phyloP scores from a whole-genome alignment of 1,140 invertebrate genomes.

The Melanaphis sacchari region DNA sequence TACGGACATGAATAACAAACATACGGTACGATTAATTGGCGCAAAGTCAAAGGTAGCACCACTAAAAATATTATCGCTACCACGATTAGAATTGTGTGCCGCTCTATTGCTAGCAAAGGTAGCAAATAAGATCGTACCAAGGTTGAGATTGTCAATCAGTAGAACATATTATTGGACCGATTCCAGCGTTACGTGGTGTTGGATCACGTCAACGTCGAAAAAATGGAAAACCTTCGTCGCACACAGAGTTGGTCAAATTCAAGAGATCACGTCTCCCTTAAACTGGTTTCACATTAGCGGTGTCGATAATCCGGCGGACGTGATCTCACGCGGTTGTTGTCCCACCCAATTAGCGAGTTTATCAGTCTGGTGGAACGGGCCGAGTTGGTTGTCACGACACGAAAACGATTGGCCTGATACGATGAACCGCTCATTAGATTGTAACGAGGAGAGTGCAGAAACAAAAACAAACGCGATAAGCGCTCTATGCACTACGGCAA shows the following conservation, averaged over 20 bases:
- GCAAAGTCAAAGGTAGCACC: background rate
- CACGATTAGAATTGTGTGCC: background rate
- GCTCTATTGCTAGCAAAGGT: background rate
- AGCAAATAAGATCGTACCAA: background rate
- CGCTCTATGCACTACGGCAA: background rate
- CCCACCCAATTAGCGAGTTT: background rate
- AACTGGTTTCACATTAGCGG: background rate
- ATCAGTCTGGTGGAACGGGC: background rate
- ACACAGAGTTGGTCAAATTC: background rate
- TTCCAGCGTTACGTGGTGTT: background rate
- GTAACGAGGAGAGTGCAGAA: too few relatives aligned
- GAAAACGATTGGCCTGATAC: background rate
- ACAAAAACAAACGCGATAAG: background rate
- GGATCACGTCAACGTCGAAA: background rate
- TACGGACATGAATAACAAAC: background rate
- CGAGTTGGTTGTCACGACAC: background rate
- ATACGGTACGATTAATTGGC: background rate
- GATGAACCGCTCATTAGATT: too few relatives aligned
- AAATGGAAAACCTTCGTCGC: too few relatives aligned
- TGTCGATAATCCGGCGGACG: background rate
- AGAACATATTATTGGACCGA: background rate
- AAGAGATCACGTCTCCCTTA: background rate
- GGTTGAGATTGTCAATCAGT: background rate
- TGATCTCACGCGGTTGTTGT: background rate
- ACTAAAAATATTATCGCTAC: background rate